Evolutionary conservation across 2,113 vertebrate genomes (phyloP).

Genomic region (Psittacus erithacus): DNA sequence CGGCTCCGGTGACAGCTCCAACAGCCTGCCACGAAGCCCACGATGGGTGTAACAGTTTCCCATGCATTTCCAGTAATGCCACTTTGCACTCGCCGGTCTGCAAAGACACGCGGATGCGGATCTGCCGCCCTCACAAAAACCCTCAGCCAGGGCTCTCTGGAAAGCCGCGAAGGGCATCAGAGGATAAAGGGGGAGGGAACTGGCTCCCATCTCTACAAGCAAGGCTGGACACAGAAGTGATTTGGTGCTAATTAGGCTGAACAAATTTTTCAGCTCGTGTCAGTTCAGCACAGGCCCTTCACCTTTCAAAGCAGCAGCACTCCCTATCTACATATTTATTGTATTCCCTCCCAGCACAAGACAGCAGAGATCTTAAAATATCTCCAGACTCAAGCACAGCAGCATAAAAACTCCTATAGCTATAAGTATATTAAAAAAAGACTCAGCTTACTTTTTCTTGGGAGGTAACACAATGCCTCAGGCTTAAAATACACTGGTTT

Average conservation of each 20-base stretch:
- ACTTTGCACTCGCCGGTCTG: neutral
- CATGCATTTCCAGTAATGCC: neutral
- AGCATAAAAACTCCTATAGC: slow-evolving; percentile 5
- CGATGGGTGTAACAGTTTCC: neutral
- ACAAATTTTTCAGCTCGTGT: slow-evolving; percentile 19
- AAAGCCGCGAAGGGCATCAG: neutral
- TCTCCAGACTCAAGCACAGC: neutral
- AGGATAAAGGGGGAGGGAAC: neutral
- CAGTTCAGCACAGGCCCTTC: slow-evolving; percentile 19
- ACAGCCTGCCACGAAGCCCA: neutral
- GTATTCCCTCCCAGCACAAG: neutral
- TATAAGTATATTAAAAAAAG: neutral
- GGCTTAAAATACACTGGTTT: slow-evolving; percentile 25
- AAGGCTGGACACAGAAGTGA: neutral
- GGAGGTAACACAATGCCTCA: neutral
- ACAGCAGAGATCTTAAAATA: slow-evolving; percentile 42
- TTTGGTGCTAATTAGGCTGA: slow-evolving; percentile 58
- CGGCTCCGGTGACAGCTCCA: neutral
- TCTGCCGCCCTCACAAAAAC: neutral
- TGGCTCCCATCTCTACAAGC: neutral
- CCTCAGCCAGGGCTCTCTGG: neutral
- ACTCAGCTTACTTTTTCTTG: neutral
- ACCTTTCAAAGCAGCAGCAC: slow-evolving; percentile 9
- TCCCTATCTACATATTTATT: slow-evolving; percentile 27
- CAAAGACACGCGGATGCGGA: neutral